phyloP scores from a whole-genome alignment of 2,797 vertebrate species.

The Sebastes umbrosus region DNA sequence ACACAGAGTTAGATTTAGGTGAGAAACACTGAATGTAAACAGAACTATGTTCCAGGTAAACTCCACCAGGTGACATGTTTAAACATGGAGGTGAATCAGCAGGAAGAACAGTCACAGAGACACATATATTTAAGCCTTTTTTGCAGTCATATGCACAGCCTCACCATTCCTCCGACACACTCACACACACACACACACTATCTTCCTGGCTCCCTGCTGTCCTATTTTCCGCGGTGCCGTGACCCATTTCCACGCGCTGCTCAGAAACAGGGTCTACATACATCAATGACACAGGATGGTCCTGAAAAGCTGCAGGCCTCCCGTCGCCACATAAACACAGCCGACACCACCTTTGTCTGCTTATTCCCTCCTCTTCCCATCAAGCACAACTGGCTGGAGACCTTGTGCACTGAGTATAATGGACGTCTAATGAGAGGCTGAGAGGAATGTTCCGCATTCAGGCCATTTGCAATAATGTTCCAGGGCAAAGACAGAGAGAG shows the following conservation, averaged over 20 bases:
- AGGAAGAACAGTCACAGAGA: background rate
- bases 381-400: background rate
- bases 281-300: background rate
- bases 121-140: background rate
- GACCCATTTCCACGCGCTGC: constrained; percentile 44
- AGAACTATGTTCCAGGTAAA: background rate
- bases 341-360: background rate
- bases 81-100: background rate
- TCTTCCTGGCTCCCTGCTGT: constrained; percentile 3
- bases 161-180: background rate
- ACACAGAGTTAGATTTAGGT: background rate
- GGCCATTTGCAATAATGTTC: constrained; percentile 5
- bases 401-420: background rate
- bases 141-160: background rate
- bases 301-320: constrained; percentile 23
- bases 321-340: background rate
- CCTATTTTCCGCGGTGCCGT: constrained; percentile 22
- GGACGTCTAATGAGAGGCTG: background rate
- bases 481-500: background rate
- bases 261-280: constrained; percentile 6
- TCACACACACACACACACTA: background rate
- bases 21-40: background rate
- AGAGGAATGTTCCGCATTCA: background rate
- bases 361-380: background rate
- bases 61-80: background rate